These are phyloP conservation scores for Bungarus multicinctus DNA, from an alignment of 2,113 vertebrate genomes.

Conservation along the genomic window DNA sequence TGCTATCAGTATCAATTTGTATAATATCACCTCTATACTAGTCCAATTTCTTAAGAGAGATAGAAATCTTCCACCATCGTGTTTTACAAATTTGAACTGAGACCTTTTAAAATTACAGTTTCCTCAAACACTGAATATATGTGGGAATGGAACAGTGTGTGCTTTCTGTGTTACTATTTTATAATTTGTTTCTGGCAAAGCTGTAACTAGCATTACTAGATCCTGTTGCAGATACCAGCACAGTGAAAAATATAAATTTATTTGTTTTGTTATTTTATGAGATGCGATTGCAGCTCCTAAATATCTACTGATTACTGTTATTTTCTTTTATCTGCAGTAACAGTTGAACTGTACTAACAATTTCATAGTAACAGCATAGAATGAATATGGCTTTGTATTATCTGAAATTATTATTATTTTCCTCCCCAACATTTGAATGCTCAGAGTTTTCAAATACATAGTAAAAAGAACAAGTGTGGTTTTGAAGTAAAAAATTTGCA, in stretches of 20 bases:
- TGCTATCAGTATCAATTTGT: neutral
- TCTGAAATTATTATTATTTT: neutral
- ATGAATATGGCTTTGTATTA: neutral
- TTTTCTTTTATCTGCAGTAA: neutral
- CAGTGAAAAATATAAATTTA: neutral
- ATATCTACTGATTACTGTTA: neutral
- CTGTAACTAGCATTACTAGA: constrained; percentile 3
- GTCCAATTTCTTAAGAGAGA: neutral
- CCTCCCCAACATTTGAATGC: neutral
- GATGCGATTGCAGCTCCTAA: neutral
- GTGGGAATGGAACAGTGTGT: neutral
- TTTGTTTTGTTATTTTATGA: neutral
- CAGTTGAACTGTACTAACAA: too few relatives aligned
- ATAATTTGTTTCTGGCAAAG: constrained; percentile 17
- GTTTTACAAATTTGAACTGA: neutral
- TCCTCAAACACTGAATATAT: constrained; percentile 1
- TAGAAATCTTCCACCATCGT: neutral
- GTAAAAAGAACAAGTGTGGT: neutral
- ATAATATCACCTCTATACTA: neutral
- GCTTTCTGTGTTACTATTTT: constrained; percentile 8
- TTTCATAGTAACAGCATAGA: neutral
- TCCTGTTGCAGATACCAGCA: neutral
- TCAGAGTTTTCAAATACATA: neutral
- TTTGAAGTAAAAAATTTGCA: neutral
- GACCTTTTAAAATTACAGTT: neutral